Percentiles rank a stretch among this genome's conserved stretches.
Evolutionary conservation across 2,888 invertebrate genomes (phyloP).

Genomic region (Cenopis cana): DNA sequence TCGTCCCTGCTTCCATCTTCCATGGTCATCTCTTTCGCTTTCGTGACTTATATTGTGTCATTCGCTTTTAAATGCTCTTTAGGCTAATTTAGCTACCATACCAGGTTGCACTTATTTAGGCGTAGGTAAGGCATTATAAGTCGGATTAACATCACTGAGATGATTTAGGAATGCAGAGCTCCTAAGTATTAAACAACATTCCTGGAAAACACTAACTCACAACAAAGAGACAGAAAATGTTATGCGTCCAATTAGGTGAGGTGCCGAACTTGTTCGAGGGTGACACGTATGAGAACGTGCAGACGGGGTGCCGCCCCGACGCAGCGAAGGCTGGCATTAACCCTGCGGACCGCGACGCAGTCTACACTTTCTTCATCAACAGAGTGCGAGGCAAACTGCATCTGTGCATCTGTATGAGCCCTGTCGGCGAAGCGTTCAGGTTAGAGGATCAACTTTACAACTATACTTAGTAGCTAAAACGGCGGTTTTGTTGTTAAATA

Average conservation of each 20-base stretch:
- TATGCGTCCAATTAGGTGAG: conserved; percentile 85
- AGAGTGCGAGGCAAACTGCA: conserved; percentile 93
- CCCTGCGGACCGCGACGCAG: conserved; percentile 89
- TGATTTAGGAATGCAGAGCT: too few relatives aligned
- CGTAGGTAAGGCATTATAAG: too few relatives aligned
- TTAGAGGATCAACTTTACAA: conserved; percentile 50
- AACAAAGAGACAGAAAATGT: background rate
- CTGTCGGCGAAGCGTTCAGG: conserved; percentile 95
- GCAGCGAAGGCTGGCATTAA: conserved; percentile 89
- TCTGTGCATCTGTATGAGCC: conserved; percentile 95
- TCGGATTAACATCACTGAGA: too few relatives aligned
- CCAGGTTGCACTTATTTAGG: too few relatives aligned
- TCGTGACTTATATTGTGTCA: background rate
- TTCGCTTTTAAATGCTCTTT: too few relatives aligned
- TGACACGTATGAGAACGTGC: conserved; percentile 93
- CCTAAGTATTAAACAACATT: too few relatives aligned
- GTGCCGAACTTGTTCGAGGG: conserved; percentile 96
- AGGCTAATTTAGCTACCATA: too few relatives aligned
- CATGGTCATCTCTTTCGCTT: background rate
- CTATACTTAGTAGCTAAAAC: too few relatives aligned
- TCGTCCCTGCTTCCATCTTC: background rate
- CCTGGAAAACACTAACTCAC: too few relatives aligned
- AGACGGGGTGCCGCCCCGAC: conserved; percentile 89
- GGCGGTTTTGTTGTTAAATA: too few relatives aligned
- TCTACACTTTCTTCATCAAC: conserved; percentile 94